These are phyloP conservation scores for Semaprochilodus insignis DNA, from an alignment of 2,797 vertebrate genomes.

Conservation along the genomic window DNA sequence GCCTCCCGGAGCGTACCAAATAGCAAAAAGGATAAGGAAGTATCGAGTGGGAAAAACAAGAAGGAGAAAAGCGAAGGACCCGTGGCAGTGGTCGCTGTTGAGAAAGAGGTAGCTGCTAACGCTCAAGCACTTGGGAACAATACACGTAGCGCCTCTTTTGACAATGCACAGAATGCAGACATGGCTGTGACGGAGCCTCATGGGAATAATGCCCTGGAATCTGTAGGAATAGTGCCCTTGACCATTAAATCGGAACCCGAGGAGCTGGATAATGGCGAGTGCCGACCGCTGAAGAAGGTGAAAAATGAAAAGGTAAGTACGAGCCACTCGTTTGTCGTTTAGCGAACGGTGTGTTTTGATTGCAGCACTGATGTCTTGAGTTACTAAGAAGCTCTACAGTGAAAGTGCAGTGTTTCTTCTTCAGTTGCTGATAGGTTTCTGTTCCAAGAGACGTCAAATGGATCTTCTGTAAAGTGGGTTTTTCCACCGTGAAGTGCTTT, in stretches of 20 bases:
- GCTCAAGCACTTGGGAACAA: constrained; percentile 82
- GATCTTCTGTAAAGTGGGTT: neutral
- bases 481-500: neutral
- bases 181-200: constrained; percentile 89
- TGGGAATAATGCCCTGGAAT: constrained; percentile 96
- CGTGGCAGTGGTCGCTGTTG: constrained; percentile 77
- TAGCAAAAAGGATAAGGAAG: constrained; percentile 96
- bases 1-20: constrained; percentile 86
- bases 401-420: constrained; percentile 5
- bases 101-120: constrained; percentile 88
- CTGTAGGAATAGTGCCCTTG: constrained; percentile 91
- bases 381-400: neutral
- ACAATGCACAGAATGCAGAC: constrained; percentile 86
- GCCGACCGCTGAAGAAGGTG: constrained; percentile 93
- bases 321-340: constrained; percentile 10
- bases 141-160: constrained; percentile 87
- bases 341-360: constrained; percentile 25
- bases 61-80: constrained; percentile 93
- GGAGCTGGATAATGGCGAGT: constrained; percentile 91
- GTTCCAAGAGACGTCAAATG: neutral
- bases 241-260: constrained; percentile 92
- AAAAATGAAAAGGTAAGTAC: constrained; percentile 96
- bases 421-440: neutral
- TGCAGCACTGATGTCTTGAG: neutral
- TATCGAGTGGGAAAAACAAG: constrained; percentile 91